Evolutionary conservation across 1,140 invertebrate species (phyloP).

Genomic region (Copidosoma floridanum): DNA sequence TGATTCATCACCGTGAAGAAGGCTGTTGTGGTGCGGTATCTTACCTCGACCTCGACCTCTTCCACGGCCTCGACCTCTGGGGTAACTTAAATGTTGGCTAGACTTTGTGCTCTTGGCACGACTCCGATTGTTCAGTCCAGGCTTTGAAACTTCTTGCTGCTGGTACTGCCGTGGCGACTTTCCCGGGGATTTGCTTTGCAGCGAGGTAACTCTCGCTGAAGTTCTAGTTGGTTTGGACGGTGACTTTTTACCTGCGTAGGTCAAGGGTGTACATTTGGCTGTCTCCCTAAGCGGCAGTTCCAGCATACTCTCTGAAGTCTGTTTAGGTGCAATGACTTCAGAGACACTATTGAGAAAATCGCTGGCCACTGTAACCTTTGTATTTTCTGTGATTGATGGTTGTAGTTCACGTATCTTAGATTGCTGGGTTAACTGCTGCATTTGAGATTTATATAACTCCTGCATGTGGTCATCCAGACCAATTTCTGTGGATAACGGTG

Average conservation of each 20-base stretch:
- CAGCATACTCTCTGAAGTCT: slow-evolving; percentile 19
- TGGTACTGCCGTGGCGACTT: slow-evolving; percentile 69
- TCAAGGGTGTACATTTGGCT: slow-evolving; percentile 36
- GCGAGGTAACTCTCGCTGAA: slow-evolving; percentile 62
- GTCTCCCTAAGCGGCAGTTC: too few species aligned
- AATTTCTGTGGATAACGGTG: slow-evolving; percentile 41
- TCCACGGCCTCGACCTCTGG: slow-evolving; percentile 67
- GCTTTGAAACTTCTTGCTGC: slow-evolving; percentile 29
- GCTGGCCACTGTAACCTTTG: slow-evolving; percentile 20
- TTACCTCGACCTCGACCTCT: slow-evolving; percentile 64
- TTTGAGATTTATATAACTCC: slow-evolving; percentile 47
- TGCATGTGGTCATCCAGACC: slow-evolving; percentile 36
- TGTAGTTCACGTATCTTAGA: not conserved
- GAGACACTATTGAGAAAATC: slow-evolving; percentile 34
- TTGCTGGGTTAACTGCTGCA: slow-evolving; percentile 34
- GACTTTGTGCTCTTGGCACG: slow-evolving; percentile 54
- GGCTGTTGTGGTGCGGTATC: slow-evolving; percentile 41
- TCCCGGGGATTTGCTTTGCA: slow-evolving; percentile 69
- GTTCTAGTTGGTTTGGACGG: slow-evolving; percentile 67
- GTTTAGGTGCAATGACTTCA: slow-evolving; percentile 21
- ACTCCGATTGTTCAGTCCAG: slow-evolving; percentile 32
- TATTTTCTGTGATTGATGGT: slow-evolving; percentile 15
- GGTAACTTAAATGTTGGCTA: slow-evolving; percentile 48
- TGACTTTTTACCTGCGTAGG: slow-evolving; percentile 59
- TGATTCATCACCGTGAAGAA: slow-evolving; percentile 54